These are phyloP conservation scores for Xyliphius kryptos DNA, from an alignment of 2,113 vertebrate genomes.

Conservation along the genomic window DNA sequence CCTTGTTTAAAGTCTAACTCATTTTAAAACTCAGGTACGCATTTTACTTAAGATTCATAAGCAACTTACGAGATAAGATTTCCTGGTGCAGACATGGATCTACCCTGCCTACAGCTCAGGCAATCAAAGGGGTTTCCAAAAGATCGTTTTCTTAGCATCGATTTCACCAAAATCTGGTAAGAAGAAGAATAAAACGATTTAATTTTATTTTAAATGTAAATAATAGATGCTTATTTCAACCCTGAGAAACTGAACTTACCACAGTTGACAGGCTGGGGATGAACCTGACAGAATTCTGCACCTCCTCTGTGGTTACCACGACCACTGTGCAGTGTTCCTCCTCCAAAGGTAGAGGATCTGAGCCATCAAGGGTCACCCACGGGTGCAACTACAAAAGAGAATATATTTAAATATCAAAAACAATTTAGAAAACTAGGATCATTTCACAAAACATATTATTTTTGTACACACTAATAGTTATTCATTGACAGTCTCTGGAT, in stretches of 20 bases:
- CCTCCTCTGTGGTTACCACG: constrained; percentile 92
- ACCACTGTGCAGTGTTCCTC: constrained; percentile 85
- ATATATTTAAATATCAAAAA: no score
- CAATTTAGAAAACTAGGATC: no score
- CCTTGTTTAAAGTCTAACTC: background rate
- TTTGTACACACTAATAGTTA: no score
- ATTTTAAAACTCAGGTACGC: background rate
- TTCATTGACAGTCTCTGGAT: no score
- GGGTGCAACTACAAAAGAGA: constrained; percentile 66
- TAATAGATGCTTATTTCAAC: background rate
- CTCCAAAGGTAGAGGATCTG: constrained; percentile 78
- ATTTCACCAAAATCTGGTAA: constrained; percentile 87
- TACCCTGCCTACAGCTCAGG: constrained; percentile 69
- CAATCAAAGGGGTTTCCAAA: constrained; percentile 90
- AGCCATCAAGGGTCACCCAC: constrained; percentile 76
- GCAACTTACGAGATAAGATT: constrained; percentile 79
- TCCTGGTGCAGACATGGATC: constrained; percentile 90
- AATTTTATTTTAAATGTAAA: background rate
- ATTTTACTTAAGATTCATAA: constrained; percentile 37
- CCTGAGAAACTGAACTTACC: constrained; percentile 63
- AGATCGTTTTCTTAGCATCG: constrained; percentile 93
- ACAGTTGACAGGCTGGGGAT: constrained; percentile 87
- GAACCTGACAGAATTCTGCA: constrained; percentile 85
- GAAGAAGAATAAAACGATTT: background rate
- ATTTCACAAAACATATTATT: no score